A percentile compares a stretch with the other conserved stretches of the same genome.
phyloP scores from a whole-genome alignment of 2,888 invertebrate species.

The Craniophora ligustri region DNA sequence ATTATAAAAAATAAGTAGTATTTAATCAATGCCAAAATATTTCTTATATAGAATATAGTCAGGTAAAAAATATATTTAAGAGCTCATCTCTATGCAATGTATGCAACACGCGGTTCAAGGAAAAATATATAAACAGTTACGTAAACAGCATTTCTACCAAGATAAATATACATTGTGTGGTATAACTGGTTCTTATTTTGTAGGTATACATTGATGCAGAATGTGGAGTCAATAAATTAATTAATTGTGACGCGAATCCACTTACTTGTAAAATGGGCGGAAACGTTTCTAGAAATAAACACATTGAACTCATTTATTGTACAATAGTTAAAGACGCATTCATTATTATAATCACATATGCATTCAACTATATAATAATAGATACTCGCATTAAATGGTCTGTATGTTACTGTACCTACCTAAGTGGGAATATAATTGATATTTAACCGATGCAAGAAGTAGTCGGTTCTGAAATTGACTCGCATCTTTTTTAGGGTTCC shows the following conservation, averaged over 20 bases:
- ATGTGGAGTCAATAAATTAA: conserved; percentile 3
- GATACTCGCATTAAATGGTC: too few relatives aligned
- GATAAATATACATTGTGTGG: background rate
- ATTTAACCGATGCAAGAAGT: too few relatives aligned
- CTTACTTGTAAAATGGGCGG: conserved; percentile 7
- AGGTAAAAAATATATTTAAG: too few relatives aligned
- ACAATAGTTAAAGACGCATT: background rate
- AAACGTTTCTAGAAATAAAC: conserved; percentile 13
- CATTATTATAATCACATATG: background rate
- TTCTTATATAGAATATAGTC: too few relatives aligned
- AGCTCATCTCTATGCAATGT: background rate
- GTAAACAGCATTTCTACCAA: background rate
- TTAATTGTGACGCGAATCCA: conserved; percentile 7
- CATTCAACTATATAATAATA: background rate
- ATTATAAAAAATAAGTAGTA: background rate
- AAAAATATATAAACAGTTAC: background rate
- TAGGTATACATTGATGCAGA: background rate
- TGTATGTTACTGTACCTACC: too few relatives aligned
- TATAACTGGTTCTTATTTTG: background rate
- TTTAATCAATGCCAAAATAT: background rate
- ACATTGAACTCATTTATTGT: conserved; percentile 8
- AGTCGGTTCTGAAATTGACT: too few relatives aligned
- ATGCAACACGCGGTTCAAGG: background rate
- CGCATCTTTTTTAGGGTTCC: too few relatives aligned
- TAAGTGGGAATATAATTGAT: too few relatives aligned